A percentile compares a stretch with the other conserved stretches of the same genome.
These are phyloP conservation scores for Monopterus albus DNA, from an alignment of 2,113 vertebrate species.

Conservation along the genomic window DNA sequence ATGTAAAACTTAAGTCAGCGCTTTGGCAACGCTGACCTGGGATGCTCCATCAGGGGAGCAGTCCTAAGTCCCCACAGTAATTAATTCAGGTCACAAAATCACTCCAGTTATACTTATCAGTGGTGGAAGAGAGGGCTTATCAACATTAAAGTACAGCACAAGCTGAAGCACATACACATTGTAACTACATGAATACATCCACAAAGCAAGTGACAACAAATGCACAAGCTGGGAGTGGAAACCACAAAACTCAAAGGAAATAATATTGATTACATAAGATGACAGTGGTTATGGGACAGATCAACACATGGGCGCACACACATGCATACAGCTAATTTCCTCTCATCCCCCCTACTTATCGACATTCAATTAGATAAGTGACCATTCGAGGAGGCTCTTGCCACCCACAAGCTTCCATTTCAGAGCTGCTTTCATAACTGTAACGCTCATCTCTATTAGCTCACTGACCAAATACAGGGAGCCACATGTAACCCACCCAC, in stretches of 20 bases:
- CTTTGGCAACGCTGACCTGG: slow-evolving; percentile 4
- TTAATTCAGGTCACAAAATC: slow-evolving; percentile 13
- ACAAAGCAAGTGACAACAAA: slow-evolving; percentile 27
- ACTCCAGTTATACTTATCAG: slow-evolving; percentile 12
- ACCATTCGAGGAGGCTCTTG: slow-evolving; percentile 63
- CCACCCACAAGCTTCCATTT: slow-evolving; percentile 76
- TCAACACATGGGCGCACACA: not conserved
- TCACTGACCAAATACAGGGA: slow-evolving; percentile 52
- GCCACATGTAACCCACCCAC: slow-evolving; percentile 41
- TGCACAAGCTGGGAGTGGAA: not conserved
- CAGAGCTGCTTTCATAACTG: slow-evolving; percentile 62
- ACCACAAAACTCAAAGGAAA: slow-evolving; percentile 54
- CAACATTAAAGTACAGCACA: not conserved
- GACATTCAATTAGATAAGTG: slow-evolving; percentile 70
- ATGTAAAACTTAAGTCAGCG: not conserved
- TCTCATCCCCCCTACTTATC: slow-evolving; percentile 26
- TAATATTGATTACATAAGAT: slow-evolving; percentile 56
- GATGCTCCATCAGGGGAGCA: slow-evolving; percentile 22
- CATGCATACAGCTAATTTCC: slow-evolving; percentile 43
- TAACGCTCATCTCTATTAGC: slow-evolving; percentile 32
- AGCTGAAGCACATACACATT: not conserved
- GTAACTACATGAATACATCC: slow-evolving; percentile 21
- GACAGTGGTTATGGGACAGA: slow-evolving; percentile 26
- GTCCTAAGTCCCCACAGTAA: slow-evolving; percentile 31
- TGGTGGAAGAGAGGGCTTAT: not conserved